phyloP scores from a whole-genome alignment of 2,888 invertebrate species.

The Oxyscelio sp. region DNA sequence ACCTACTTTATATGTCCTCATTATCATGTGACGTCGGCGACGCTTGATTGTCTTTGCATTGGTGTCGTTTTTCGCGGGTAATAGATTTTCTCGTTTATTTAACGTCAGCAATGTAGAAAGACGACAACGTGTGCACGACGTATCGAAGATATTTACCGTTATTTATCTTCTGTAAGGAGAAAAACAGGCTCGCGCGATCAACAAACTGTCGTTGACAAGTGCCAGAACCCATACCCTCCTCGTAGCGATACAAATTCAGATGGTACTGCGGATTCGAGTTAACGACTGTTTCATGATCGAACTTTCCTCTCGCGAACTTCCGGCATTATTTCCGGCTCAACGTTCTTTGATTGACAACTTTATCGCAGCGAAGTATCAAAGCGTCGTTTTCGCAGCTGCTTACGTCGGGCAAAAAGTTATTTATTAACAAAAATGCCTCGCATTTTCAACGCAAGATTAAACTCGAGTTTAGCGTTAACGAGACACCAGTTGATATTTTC shows the following conservation, averaged over 20 bases:
- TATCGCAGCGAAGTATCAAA: slow-evolving; percentile 57
- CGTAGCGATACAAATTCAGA: slow-evolving; percentile 65
- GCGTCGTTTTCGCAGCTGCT: slow-evolving; percentile 46
- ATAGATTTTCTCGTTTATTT: slow-evolving; percentile 77
- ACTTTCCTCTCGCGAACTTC: slow-evolving; percentile 41
- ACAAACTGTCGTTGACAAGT: slow-evolving; percentile 74
- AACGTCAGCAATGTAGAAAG: slow-evolving; percentile 74
- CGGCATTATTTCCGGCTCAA: slow-evolving; percentile 58
- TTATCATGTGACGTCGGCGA: slow-evolving; percentile 51
- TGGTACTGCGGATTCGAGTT: slow-evolving; percentile 47
- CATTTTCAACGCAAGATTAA: background rate
- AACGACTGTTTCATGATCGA: slow-evolving; percentile 66
- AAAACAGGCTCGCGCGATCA: slow-evolving; percentile 65
- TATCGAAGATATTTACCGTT: slow-evolving; percentile 72
- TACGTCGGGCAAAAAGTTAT: slow-evolving; percentile 25
- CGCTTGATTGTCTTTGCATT: slow-evolving; percentile 66
- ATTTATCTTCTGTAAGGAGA: slow-evolving; percentile 66
- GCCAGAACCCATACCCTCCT: slow-evolving; percentile 21
- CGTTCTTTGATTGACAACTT: slow-evolving; percentile 69
- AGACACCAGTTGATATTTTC: background rate
- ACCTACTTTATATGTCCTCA: too few relatives aligned
- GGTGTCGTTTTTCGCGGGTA: slow-evolving; percentile 72
- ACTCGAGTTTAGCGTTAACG: background rate
- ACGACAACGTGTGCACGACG: slow-evolving; percentile 67
- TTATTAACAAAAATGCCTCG: slow-evolving; percentile 17